Percentiles rank a stretch among this genome's conserved stretches.
phyloP scores from a whole-genome alignment of 2,797 vertebrate species.

The Florisuga fusca region DNA sequence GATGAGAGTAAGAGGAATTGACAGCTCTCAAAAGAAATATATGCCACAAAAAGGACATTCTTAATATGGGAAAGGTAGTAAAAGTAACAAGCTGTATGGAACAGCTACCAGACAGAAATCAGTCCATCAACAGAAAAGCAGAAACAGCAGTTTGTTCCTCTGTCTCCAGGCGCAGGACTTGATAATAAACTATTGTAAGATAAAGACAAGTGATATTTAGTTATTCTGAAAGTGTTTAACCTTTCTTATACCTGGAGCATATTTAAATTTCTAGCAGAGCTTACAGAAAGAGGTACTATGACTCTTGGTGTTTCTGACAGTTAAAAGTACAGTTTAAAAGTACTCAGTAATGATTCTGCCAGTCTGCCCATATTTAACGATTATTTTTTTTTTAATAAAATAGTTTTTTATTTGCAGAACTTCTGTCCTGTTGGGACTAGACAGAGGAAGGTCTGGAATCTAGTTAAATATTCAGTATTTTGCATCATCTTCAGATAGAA shows the following conservation, averaged over 20 bases:
- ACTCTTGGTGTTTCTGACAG: neutral
- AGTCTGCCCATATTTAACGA: neutral
- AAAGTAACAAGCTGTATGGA: constrained; percentile 4
- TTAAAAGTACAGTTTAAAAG: neutral
- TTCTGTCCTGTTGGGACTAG: neutral
- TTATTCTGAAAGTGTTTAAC: neutral
- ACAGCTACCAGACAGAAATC: constrained; percentile 22
- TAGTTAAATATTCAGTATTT: neutral
- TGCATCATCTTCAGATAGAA: neutral
- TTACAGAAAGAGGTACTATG: neutral
- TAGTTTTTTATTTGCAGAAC: neutral
- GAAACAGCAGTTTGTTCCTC: neutral
- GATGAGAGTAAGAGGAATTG: constrained; percentile 21
- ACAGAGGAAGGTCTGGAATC: neutral
- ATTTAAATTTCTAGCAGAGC: neutral
- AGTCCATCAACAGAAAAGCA: neutral
- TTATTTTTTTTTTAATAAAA: neutral
- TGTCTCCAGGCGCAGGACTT: neutral
- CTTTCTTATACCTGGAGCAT: neutral
- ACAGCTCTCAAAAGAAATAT: constrained; percentile 32
- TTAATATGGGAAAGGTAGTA: constrained; percentile 30
- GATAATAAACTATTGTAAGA: neutral
- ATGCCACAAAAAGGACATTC: constrained; percentile 14
- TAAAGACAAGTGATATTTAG: neutral
- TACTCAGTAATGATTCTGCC: neutral